These are phyloP conservation scores for Mastomys coucha DNA, from an alignment of 2,113 vertebrate genomes.

Conservation along the genomic window DNA sequence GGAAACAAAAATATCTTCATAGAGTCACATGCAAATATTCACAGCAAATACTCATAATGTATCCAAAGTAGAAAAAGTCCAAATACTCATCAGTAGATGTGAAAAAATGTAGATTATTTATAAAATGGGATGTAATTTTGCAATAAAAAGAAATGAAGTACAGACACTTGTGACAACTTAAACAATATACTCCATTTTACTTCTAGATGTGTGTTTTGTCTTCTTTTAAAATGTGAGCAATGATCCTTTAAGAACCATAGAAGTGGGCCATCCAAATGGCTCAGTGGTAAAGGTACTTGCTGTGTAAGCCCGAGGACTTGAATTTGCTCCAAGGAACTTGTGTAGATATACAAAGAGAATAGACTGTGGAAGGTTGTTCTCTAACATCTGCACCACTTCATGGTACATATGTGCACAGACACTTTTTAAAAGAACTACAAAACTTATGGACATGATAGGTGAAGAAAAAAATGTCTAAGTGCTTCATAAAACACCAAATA, in stretches of 20 bases:
- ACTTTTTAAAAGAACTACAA: neutral
- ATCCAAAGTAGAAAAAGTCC: neutral
- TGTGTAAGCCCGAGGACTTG: neutral
- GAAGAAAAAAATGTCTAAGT: neutral
- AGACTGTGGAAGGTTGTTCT: neutral
- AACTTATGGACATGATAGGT: neutral
- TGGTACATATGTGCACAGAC: neutral
- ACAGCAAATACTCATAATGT: neutral
- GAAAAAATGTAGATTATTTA: neutral
- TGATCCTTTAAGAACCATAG: neutral
- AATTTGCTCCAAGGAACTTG: neutral
- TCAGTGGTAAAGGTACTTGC: neutral
- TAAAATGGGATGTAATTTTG: neutral
- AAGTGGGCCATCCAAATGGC: neutral
- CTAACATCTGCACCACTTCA: too few species aligned
- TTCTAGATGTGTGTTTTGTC: neutral
- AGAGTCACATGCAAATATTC: neutral
- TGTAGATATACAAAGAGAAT: neutral
- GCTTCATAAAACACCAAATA: constrained; percentile 16
- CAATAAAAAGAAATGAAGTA: neutral
- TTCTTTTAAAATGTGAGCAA: neutral
- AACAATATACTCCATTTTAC: neutral
- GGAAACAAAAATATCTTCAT: neutral
- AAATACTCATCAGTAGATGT: neutral
- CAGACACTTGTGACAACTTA: neutral